A percentile compares a stretch with the other conserved stretches of the same genome.
These are phyloP conservation scores for Chondrosia reniformis DNA, from an alignment of 37 sponge, comb jelly and placozoan species.

Conservation along the genomic window DNA sequence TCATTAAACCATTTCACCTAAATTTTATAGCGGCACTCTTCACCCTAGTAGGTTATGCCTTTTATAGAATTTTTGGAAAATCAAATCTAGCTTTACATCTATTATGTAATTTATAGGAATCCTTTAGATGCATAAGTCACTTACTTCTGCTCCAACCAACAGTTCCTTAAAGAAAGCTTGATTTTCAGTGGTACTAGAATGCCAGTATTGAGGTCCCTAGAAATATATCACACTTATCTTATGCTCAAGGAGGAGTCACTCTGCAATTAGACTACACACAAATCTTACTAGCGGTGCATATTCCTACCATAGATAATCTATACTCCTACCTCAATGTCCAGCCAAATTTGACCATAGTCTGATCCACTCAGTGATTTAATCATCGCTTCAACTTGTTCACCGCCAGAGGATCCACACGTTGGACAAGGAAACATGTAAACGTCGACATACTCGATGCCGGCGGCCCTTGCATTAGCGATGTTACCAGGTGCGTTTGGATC, in stretches of 20 bases:
- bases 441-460: conserved; percentile 67
- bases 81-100: too few relatives aligned
- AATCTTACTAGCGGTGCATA: neutral
- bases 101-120: too few relatives aligned
- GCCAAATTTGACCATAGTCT: conserved; percentile 72
- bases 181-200: conserved; percentile 28
- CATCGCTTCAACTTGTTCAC: conserved; percentile 71
- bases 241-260: neutral
- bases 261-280: neutral
- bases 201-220: conserved; percentile 71
- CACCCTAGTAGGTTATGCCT: too few relatives aligned
- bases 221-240: neutral
- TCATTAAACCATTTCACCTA: too few relatives aligned
- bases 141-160: conserved; percentile 52
- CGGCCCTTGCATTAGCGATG: conserved; percentile 69
- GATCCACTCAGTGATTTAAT: conserved; percentile 29
- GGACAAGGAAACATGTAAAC: conserved; percentile 89
- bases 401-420: conserved; percentile 52
- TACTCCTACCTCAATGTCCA: conserved; percentile 67
- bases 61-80: too few relatives aligned
- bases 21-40: too few relatives aligned
- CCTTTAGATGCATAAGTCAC: too few relatives aligned
- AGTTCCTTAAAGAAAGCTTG: conserved; percentile 76
- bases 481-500: conserved; percentile 57
- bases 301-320: neutral